Evolutionary conservation across 2,888 invertebrate genomes (phyloP).

Genomic region (Eupithecia subumbrata): DNA sequence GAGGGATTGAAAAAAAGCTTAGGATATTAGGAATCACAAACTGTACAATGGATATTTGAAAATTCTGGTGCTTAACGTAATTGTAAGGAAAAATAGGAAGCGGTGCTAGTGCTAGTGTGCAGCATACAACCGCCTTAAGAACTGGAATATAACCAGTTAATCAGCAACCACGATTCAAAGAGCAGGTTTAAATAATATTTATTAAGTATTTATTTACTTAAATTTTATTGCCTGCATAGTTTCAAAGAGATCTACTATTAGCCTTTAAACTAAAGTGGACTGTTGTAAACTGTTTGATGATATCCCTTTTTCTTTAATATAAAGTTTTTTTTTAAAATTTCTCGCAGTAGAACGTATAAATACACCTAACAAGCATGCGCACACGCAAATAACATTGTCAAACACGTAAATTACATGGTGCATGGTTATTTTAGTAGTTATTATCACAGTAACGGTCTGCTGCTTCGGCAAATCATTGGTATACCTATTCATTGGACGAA

Average conservation of each 20-base stretch:
- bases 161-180: neutral
- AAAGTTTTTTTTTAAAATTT: neutral
- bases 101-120: too few species aligned
- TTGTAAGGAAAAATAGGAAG: too few species aligned
- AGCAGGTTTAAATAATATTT: neutral
- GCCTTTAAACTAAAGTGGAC: neutral
- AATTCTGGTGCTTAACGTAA: too few species aligned
- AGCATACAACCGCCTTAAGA: too few species aligned
- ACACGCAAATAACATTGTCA: neutral
- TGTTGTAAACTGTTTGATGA: neutral
- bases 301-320: neutral
- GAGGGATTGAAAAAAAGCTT: too few species aligned
- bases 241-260: neutral
- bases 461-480: slow-evolving; percentile 12
- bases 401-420: slow-evolving; percentile 10
- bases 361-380: neutral
- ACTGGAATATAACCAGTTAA: neutral
- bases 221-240: neutral
- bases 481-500: neutral
- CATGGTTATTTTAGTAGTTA: slow-evolving; percentile 8
- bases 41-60: too few species aligned
- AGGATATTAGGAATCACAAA: too few species aligned
- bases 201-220: neutral
- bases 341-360: neutral
- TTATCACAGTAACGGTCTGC: slow-evolving; percentile 19